Conservation (phyloP, 2,113 vertebrate species). For the Nibea coibor region DNA sequence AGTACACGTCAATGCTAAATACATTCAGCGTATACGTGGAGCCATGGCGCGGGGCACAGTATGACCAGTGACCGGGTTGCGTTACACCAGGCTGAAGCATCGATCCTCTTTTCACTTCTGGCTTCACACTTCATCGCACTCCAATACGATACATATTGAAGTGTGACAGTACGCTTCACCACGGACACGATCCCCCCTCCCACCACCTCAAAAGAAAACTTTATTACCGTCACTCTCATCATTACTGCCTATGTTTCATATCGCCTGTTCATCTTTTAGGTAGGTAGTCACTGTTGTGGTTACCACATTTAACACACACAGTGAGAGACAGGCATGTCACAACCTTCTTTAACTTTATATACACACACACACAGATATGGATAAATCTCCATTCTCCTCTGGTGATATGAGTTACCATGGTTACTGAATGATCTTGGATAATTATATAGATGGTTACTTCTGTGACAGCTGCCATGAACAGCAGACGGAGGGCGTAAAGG, state of each 20-base stretch:
- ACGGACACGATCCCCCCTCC: background rate
- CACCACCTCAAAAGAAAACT: background rate
- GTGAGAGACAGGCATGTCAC: background rate
- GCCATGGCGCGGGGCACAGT: background rate
- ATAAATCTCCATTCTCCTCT: background rate
- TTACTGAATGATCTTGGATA: background rate
- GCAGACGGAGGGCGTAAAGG: background rate
- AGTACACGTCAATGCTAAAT: constrained; percentile 25
- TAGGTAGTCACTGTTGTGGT: background rate
- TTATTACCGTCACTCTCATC: background rate
- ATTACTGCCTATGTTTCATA: background rate
- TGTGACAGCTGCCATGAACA: background rate
- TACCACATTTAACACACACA: background rate
- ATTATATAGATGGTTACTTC: background rate
- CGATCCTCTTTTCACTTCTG: constrained; percentile 15
- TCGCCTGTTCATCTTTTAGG: background rate
- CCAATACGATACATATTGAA: background rate
- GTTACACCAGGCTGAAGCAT: constrained; percentile 13
- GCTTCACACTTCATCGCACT: background rate
- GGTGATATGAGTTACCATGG: background rate
- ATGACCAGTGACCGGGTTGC: background rate
- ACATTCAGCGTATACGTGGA: background rate
- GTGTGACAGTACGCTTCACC: background rate
- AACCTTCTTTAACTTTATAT: background rate
- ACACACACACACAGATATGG: too few relatives aligned